These are phyloP conservation scores for Pseudorectes ferrugineus DNA, from an alignment of 2,113 vertebrate genomes.

Conservation along the genomic window DNA sequence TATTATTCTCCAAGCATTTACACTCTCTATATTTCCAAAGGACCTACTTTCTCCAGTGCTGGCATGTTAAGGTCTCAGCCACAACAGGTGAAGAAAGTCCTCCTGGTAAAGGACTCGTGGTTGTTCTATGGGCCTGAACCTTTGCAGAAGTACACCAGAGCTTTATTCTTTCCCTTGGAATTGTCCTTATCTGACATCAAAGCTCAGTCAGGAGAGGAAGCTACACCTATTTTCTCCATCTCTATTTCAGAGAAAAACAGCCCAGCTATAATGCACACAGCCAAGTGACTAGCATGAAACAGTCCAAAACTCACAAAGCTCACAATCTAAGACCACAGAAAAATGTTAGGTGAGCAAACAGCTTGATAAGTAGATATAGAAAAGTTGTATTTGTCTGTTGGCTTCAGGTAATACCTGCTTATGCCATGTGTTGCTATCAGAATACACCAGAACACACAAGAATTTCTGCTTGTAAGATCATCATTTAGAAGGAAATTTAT, in stretches of 20 bases:
- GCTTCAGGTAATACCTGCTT: background rate
- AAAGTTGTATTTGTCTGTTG: background rate
- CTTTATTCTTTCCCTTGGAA: background rate
- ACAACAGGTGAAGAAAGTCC: background rate
- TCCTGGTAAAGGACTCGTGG: accelerated
- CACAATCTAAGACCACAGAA: background rate
- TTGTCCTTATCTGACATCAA: background rate
- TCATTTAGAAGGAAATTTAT: background rate
- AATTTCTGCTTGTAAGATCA: background rate
- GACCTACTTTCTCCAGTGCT: background rate
- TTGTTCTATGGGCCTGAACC: background rate
- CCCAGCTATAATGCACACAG: accelerated
- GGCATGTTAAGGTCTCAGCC: background rate
- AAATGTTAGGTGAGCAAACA: background rate
- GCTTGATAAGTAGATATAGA: background rate
- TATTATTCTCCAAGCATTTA: background rate
- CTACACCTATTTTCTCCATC: background rate
- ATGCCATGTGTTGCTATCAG: accelerated
- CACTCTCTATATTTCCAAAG: background rate
- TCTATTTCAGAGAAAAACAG: background rate
- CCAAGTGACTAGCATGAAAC: background rate
- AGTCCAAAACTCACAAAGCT: background rate
- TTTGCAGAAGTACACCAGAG: background rate
- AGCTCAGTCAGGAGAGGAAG: background rate
- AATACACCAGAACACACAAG: background rate